Percentiles rank a stretch among this genome's conserved stretches.
These are phyloP conservation scores for Echinarachnius parma DNA, from an alignment of 53 echinoderm and acorn worm genomes.

Conservation along the genomic window DNA sequence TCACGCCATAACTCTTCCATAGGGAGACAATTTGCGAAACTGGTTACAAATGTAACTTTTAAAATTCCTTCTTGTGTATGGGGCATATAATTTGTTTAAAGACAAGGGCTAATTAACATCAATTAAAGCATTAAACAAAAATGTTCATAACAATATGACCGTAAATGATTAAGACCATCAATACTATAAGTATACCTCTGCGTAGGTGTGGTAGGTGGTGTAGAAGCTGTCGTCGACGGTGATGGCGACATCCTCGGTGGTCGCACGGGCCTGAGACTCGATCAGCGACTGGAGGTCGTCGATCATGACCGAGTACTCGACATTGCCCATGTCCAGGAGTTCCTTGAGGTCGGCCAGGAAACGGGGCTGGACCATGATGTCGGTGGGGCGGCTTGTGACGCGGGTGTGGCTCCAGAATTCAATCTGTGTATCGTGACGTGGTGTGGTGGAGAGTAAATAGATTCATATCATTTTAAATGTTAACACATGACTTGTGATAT, in stretches of 20 bases:
- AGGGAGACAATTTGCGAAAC: too few relatives aligned
- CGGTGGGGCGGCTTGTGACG: conserved; percentile 33
- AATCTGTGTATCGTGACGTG: too few relatives aligned
- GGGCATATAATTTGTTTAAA: too few relatives aligned
- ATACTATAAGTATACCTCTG: conserved; percentile 37
- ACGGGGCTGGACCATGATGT: conserved; percentile 65
- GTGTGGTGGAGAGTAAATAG: too few relatives aligned
- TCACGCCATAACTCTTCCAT: too few relatives aligned
- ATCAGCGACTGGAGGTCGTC: conserved; percentile 69
- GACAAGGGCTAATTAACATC: too few relatives aligned
- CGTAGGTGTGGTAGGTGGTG: conserved; percentile 54
- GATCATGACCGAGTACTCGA: conserved; percentile 63
- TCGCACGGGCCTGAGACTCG: background rate
- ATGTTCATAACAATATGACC: too few relatives aligned
- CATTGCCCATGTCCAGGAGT: conserved; percentile 32
- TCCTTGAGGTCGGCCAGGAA: conserved; percentile 29
- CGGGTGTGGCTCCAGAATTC: conserved; percentile 67
- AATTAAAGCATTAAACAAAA: too few relatives aligned
- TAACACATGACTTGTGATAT: too few relatives aligned
- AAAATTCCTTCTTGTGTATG: too few relatives aligned
- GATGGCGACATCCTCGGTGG: background rate
- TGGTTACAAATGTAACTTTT: too few relatives aligned
- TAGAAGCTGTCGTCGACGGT: conserved; percentile 16
- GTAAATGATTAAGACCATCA: background rate
- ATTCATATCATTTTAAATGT: too few relatives aligned